Evolutionary conservation across 2,888 invertebrate species (phyloP).

Genomic region (Harpagoxenus sublaevis): DNA sequence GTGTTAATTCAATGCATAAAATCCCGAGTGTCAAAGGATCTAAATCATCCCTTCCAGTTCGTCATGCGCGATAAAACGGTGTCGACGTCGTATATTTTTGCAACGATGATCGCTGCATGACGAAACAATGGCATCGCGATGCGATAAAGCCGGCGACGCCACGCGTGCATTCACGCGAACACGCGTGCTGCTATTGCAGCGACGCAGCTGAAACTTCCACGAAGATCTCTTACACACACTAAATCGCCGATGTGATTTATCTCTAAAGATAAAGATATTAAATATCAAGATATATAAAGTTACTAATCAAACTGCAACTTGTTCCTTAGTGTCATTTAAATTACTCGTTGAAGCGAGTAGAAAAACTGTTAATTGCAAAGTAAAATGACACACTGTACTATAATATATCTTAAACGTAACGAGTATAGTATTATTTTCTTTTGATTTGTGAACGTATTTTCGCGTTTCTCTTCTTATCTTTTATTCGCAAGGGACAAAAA

Average conservation of each 20-base stretch:
- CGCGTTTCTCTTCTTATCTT: not conserved
- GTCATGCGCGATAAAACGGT: conserved; percentile 25
- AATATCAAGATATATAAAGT: not conserved
- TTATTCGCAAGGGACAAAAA: not conserved
- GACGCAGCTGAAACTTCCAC: conserved; percentile 23
- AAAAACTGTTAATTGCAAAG: not conserved
- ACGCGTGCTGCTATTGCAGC: conserved; percentile 24
- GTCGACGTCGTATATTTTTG: conserved; percentile 34
- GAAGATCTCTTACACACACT: not conserved
- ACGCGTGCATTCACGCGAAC: conserved; percentile 29
- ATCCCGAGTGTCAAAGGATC: conserved; percentile 3
- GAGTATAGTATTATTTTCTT: not conserved
- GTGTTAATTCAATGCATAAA: conserved; percentile 21
- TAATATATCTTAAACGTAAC: not conserved
- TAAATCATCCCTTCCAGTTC: conserved; percentile 20
- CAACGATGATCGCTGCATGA: conserved; percentile 33
- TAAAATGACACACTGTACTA: not conserved
- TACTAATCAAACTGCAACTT: not conserved
- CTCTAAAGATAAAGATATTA: not conserved
- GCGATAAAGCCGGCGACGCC: conserved; percentile 36
- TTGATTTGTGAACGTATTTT: not conserved
- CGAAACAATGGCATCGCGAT: conserved; percentile 36
- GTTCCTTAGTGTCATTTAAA: not conserved
- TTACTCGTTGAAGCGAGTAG: not conserved
- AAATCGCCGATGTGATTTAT: not conserved